These are phyloP conservation scores for Beris morrisii DNA, from an alignment of 2,888 invertebrate genomes.

Conservation along the genomic window DNA sequence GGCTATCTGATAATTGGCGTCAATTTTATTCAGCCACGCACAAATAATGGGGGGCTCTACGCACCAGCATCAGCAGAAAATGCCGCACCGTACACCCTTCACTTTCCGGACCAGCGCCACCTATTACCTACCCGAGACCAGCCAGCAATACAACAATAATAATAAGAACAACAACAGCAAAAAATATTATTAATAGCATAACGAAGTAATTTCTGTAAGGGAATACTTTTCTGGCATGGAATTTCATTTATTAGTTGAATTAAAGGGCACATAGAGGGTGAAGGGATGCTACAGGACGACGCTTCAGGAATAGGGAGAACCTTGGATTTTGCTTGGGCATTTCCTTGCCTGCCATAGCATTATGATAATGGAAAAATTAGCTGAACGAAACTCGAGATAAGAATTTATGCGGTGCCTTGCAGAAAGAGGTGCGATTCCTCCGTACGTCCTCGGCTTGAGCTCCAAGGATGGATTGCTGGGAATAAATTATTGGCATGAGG, in stretches of 20 bases:
- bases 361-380: conserved; percentile 41
- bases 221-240: conserved; percentile 42
- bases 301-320: background rate
- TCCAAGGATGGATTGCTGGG: conserved; percentile 21
- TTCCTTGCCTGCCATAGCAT: conserved; percentile 24
- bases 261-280: conserved; percentile 39
- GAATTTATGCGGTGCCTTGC: conserved; percentile 36
- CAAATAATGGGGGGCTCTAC: conserved; percentile 34
- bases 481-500: conserved; percentile 26
- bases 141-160: conserved; percentile 31
- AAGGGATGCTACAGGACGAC: conserved; percentile 16
- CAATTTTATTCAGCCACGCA: conserved; percentile 39
- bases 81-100: conserved; percentile 1
- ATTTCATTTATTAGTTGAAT: conserved; percentile 45
- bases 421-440: conserved; percentile 37
- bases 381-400: conserved; percentile 39
- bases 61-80: conserved; percentile 36
- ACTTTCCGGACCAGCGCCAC: conserved; percentile 1
- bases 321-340: background rate
- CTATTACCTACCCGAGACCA: conserved; percentile 14
- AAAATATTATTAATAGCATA: conserved; percentile 43
- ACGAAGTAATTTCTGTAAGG: conserved; percentile 43
- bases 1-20: conserved; percentile 40
- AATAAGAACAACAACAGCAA: conserved; percentile 29
- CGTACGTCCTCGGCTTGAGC: conserved; percentile 14